Base-by-base conservation (phyloP, 1,140 invertebrate species). In the Sarcophaga peregrina region DNA sequence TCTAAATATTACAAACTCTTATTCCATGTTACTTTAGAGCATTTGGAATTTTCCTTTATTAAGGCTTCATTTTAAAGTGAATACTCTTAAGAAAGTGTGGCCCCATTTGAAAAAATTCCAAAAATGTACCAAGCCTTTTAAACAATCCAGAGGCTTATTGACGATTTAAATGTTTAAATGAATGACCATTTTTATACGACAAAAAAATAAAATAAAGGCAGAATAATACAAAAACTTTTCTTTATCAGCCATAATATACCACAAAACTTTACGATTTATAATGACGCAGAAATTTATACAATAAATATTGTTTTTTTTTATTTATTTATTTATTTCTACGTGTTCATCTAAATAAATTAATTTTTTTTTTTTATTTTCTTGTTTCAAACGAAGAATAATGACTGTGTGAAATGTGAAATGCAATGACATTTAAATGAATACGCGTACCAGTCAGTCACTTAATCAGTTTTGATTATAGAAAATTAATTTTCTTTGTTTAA, bases 321-420 rank as follows among this genome's bases (percentile, higher is more conserved):
- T n/a, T n/a, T n/a, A n/a, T n/a, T 25, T 20, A 68, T 68, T 68
- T 68, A 68, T 68, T 68, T 68, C 62, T 68, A 68, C 62, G 62
- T 68, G n/a, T 68, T 68, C n/a, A 20, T 62, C 15, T 62, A 62
- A 68, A 25, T 20, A 25, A 37, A 37, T 37, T 2, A 37, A 37
- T 2, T 2, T 4, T 37, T 37, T 37, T 37, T 37, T 37, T 37
- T 37, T 37, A 1, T 37, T 37, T 37, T 37, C 25, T 37, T 58
- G 11, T 58, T 58, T 58, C 11, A 58, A 15, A 58, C 52, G 8
- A 58, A 58, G 52, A 58, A 13, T 58, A 58, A 58, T 11, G 52
- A 37, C 8, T 13, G 7, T n/a, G n/a, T n/a, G n/a, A n/a, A 58
- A 62, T 20, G 20, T 20, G 10, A 68, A 17, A 68, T 68, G 17